A percentile compares a stretch with the other conserved stretches of the same genome.
Conservation (phyloP, 1,140 invertebrate species). For the Meloidogyne chitwoodi region DNA sequence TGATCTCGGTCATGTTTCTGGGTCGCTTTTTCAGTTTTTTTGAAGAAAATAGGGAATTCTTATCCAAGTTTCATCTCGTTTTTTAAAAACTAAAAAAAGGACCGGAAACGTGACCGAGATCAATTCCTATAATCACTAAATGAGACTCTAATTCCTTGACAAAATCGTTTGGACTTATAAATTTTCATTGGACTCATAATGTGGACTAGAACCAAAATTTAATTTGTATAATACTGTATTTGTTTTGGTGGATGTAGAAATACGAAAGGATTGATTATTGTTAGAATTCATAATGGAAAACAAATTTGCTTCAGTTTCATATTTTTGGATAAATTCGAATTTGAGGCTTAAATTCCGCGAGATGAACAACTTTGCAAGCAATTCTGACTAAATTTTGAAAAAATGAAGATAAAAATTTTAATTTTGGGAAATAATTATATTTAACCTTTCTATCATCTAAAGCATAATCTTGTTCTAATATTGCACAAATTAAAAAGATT, state of each 20-base stretch:
- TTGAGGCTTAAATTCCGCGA: conserved; percentile 25
- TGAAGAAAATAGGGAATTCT: too few relatives aligned
- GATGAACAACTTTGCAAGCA: conserved; percentile 14
- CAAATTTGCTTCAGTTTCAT: conserved; percentile 17
- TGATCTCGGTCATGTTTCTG: too few relatives aligned
- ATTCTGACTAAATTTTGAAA: conserved; percentile 24
- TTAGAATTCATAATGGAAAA: conserved; percentile 7
- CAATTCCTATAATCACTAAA: too few relatives aligned
- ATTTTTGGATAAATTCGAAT: conserved; percentile 20
- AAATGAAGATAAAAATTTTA: not conserved
- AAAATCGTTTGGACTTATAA: too few relatives aligned
- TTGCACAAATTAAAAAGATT: not conserved
- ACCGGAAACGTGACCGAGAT: too few relatives aligned
- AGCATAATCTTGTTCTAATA: not conserved
- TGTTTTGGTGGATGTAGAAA: conserved; percentile 25
- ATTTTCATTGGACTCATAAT: too few relatives aligned
- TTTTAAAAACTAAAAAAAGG: not conserved
- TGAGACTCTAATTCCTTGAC: too few relatives aligned
- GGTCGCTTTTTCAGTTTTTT: too few relatives aligned
- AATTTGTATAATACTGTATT: conserved; percentile 16
- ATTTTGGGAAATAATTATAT: not conserved
- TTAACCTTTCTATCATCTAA: not conserved
- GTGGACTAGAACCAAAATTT: not conserved
- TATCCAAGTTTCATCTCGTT: too few relatives aligned
- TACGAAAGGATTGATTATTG: conserved; percentile 3